Evolutionary conservation across 2,888 invertebrate genomes (phyloP).

Genomic region (Bhutanitis thaidina): DNA sequence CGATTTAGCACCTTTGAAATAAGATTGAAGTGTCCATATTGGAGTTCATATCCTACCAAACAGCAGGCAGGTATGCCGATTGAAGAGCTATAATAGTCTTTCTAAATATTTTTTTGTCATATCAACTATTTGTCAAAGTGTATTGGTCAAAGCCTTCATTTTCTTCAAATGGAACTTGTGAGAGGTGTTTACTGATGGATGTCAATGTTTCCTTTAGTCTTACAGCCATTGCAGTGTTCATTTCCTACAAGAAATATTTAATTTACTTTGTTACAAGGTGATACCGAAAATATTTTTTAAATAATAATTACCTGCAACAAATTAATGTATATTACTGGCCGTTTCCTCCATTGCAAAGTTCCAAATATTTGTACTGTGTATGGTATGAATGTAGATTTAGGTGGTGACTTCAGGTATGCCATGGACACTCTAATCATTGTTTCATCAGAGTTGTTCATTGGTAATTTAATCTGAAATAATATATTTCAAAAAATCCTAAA

Average conservation of each 20-base stretch:
- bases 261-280: too few species aligned
- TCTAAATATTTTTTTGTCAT: not conserved
- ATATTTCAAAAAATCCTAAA: not conserved
- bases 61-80: too few species aligned
- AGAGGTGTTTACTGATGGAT: slow-evolving; percentile 34
- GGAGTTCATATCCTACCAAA: too few species aligned
- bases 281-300: too few species aligned
- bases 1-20: too few species aligned
- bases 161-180: slow-evolving; percentile 20
- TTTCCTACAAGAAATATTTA: slow-evolving; percentile 33
- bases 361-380: slow-evolving; percentile 64
- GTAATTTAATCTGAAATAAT: slow-evolving; percentile 40
- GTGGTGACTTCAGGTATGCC: slow-evolving; percentile 37
- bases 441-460: slow-evolving; percentile 23
- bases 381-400: slow-evolving; percentile 43
- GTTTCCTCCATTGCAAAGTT: slow-evolving; percentile 48
- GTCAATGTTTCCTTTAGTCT: slow-evolving; percentile 37
- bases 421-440: slow-evolving; percentile 43
- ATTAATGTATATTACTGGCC: slow-evolving; percentile 53
- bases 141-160: slow-evolving; percentile 9
- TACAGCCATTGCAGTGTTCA: slow-evolving; percentile 39
- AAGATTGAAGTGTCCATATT: too few species aligned
- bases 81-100: too few species aligned
- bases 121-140: not conserved
- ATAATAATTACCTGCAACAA: slow-evolving; percentile 59